Evolutionary conservation across 2,113 vertebrate genomes (phyloP), one percentile per base, ranked within the genome.

Genomic region (Corvus moneduloides): DNA sequence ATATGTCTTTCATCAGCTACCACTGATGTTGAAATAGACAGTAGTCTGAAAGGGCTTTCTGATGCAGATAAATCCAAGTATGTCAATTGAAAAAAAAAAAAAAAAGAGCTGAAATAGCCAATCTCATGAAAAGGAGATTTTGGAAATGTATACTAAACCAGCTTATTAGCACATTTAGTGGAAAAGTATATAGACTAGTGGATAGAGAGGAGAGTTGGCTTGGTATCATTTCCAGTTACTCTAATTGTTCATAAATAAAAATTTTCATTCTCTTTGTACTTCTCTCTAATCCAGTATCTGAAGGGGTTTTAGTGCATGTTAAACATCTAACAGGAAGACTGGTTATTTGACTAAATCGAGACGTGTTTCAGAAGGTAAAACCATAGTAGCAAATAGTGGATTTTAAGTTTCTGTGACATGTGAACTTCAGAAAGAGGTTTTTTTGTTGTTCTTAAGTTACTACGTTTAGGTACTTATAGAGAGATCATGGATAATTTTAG

Each of bases 261-360:
- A 5, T 2, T 54, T 32, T 84, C 6, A 10, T 69, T 84, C 19
- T 73, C 23, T 64, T 49, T 56, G 19, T 61, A 23, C 9, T 82
- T 62, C 83, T 79, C 30, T 49, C 6, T 72, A 62, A 55, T 26
- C 5, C 18, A 26, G 5, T 73, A 24, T 68, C 32, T 4, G 6
- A 58, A 64, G 14, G 12, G 5, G 0, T 21, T 78, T 94, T 81
- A 32, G 12, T 68, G 7, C 32, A 9, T 2, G 0, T 9, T 75
- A 33, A 39, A 59, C 1, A 2, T 62, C 28, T 66, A 51, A 58
- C 8, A 79, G 44, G 16, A 87, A 21, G 49, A 24, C 4, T 66
- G 56, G 3, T 9, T 66, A 23, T 43, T 56, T 33, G 46, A 84
- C 58, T 73, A 39, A 48, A 39, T 32, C 62, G 21, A 59, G 46